Conservation (phyloP, 2,888 invertebrate species). For the Eupeodes latifasciatus region DNA sequence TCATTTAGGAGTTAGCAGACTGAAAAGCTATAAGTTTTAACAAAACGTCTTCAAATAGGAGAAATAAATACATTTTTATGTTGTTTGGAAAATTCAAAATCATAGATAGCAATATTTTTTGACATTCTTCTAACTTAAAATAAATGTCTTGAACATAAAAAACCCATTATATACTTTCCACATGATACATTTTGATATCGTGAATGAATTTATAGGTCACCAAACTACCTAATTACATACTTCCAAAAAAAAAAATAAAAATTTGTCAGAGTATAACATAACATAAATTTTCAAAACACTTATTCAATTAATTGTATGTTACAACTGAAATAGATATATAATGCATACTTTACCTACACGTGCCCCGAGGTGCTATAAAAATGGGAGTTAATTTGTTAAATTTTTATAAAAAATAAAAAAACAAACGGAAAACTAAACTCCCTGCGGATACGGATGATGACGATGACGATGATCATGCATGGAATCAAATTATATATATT, state of each 20-base stretch:
- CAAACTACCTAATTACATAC: conserved; percentile 38
- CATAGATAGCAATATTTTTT: no score
- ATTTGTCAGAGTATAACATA: conserved; percentile 42
- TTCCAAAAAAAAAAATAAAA: conserved; percentile 43
- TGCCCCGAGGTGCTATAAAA: conserved; percentile 24
- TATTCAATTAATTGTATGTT: conserved; percentile 50
- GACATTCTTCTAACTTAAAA: no score
- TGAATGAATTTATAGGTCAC: conserved; percentile 49
- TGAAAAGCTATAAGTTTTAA: no score
- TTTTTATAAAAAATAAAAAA: not conserved
- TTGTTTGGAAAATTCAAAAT: no score
- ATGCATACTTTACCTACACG: not conserved
- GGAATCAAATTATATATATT: conserved; percentile 35
- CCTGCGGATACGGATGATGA: conserved; percentile 9
- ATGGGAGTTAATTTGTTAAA: conserved; percentile 7
- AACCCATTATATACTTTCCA: not conserved
- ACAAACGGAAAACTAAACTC: not conserved
- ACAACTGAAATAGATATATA: not conserved
- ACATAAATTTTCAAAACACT: conserved; percentile 34
- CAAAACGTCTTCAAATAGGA: no score
- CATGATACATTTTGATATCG: not conserved
- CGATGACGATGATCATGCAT: not conserved
- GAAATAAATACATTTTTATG: no score
- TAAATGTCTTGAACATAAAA: not conserved
- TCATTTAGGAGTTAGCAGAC: no score